phyloP scores from a whole-genome alignment of 1,140 invertebrate genomes.

The Asobara japonica region DNA sequence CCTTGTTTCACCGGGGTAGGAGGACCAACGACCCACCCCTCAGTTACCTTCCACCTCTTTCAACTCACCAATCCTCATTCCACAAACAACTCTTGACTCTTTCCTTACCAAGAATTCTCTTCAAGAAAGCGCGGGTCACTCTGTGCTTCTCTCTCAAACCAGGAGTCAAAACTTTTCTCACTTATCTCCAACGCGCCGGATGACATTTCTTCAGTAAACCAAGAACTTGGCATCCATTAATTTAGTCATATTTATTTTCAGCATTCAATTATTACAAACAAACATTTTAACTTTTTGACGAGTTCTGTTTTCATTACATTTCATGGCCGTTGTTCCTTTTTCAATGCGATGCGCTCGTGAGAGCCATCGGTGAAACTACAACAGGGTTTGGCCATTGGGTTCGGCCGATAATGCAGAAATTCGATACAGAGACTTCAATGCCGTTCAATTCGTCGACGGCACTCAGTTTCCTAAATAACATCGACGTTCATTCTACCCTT shows the following conservation, averaged over 20 bases:
- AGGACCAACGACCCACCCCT: background rate
- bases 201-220: background rate
- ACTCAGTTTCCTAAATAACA: background rate
- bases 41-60: background rate
- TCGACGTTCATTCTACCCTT: background rate
- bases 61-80: constrained; percentile 26
- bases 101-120: constrained; percentile 10
- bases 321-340: background rate
- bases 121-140: background rate
- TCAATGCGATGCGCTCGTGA: background rate
- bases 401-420: constrained; percentile 26
- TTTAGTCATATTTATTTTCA: background rate
- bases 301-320: background rate
- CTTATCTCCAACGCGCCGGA: constrained; percentile 43
- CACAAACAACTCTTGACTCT: constrained; percentile 27
- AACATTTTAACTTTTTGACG: constrained; percentile 5
- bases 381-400: background rate
- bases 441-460: constrained; percentile 40
- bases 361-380: background rate
- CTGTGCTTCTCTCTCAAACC: constrained; percentile 19
- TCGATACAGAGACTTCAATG: constrained; percentile 56
- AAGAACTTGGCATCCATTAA: background rate
- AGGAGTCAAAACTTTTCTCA: constrained; percentile 52
- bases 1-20: constrained; percentile 35
- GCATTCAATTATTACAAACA: constrained; percentile 11